Percentiles rank a stretch among this genome's conserved stretches.
Evolutionary conservation across 2,797 vertebrate species (phyloP).

Genomic region (Selene dorsalis): DNA sequence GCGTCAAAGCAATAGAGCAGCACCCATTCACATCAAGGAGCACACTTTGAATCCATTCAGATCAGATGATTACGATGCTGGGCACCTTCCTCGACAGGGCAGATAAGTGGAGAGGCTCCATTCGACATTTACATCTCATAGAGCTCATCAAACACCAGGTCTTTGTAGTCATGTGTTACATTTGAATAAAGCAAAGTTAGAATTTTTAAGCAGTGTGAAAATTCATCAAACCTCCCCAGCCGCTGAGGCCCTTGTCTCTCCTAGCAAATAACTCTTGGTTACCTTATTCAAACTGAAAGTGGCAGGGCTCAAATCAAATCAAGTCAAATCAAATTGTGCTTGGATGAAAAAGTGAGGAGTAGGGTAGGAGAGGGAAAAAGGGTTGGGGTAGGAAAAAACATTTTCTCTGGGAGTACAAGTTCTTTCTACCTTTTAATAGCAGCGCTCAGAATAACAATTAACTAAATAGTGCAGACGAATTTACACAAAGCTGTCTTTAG

Average conservation of each 20-base stretch:
- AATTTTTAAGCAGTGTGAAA: conserved; percentile 68
- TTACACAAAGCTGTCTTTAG: conserved; percentile 54
- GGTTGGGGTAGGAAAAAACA: background rate
- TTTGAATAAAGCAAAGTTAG: conserved; percentile 75
- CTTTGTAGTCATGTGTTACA: conserved; percentile 67
- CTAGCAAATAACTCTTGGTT: conserved; percentile 73
- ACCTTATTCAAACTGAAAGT: conserved; percentile 77
- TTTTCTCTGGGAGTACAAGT: conserved; percentile 52
- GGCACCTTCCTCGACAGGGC: conserved; percentile 62
- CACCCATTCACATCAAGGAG: conserved; percentile 72
- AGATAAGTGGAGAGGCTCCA: conserved; percentile 72
- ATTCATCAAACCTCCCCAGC: conserved; percentile 63
- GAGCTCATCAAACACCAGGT: conserved; percentile 72
- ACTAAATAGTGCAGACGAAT: conserved; percentile 58
- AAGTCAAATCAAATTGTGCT: conserved; percentile 76
- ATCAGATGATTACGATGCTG: conserved; percentile 69
- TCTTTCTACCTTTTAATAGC: conserved; percentile 55
- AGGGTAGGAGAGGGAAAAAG: conserved; percentile 21
- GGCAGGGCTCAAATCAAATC: conserved; percentile 81
- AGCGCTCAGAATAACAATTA: conserved; percentile 47
- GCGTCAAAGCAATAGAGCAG: conserved; percentile 64
- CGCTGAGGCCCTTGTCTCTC: conserved; percentile 64
- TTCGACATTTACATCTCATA: conserved; percentile 72
- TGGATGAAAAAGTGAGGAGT: conserved; percentile 55
- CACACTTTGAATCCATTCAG: conserved; percentile 70